Evolutionary conservation across 2,797 vertebrate species (phyloP), one percentile per base, ranked within the genome.

Genomic region (Lithobates sylvaticus): DNA sequence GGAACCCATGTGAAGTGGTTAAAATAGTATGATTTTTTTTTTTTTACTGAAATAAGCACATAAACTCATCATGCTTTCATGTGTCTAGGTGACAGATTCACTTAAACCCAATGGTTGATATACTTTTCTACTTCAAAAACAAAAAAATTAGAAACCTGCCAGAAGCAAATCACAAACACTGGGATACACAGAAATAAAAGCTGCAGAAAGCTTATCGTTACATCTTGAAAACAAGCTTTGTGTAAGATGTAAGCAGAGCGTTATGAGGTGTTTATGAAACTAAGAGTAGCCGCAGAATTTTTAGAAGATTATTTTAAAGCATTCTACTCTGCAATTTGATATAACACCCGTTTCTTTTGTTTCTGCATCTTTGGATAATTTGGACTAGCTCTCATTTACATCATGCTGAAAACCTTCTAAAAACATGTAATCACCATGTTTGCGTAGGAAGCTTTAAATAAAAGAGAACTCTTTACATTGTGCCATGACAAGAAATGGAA

Each of bases 231-330:
- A 79, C 67, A 79, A 79, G 34, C 36, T 27, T 74, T 74, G 29
- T 86, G 72, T 74, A 81, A 76, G 69, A 70, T n/a, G 78, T 68
- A 36, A 86, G 67, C 73, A 21, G 3, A 64, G 64, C 70, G 72
- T 86, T 81, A 86, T 76, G 47, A 86, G 72, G 72, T 81, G 78
- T 86, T 86, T 76, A 86, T 81, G 84, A 86, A 86, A 50, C 72
- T 44, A 75, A 70, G 67, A 86, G 78, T 86, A 81, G 78, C 67
- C 72, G 26, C 68, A 36, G 84, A 64, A 81, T 86, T 81, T 81
- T 86, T 76, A 71, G 78, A 86, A 81, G 84, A 78, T 86, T 72
- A 81, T 81, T 86, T 32, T 76, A 81, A 81, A 78, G 84, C 78
- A n/a, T 86, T 86, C 78, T 76, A 42, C 71, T n/a, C 71, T 5